These are phyloP conservation scores for Diuraphis noxia DNA, from an alignment of 1,140 invertebrate genomes.

Conservation along the genomic window DNA sequence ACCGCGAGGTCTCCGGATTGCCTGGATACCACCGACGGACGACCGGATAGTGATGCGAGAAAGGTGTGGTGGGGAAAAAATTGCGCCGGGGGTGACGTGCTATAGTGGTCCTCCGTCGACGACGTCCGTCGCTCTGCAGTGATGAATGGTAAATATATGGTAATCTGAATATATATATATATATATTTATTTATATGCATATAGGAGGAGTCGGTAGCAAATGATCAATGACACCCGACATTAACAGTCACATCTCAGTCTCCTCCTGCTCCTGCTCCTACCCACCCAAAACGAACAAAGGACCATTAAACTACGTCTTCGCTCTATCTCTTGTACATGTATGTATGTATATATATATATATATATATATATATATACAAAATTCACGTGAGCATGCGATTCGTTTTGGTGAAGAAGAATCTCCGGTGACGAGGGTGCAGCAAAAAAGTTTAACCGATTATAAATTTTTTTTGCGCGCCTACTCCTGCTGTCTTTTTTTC, in stretches of 20 bases:
- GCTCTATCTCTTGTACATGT: neutral
- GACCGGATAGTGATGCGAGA: neutral
- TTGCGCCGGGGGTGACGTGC: neutral
- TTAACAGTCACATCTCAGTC: slow-evolving; percentile 18
- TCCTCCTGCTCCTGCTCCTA: neutral
- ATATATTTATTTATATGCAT: neutral
- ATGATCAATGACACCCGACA: slow-evolving; percentile 51
- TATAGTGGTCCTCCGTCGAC: neutral
- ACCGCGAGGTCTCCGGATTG: neutral
- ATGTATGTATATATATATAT: too few relatives aligned
- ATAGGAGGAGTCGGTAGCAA: slow-evolving; percentile 24
- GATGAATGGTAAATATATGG: slow-evolving; percentile 49
- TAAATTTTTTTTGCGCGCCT: neutral
- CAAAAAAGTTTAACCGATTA: slow-evolving; percentile 38
- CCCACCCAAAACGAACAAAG: neutral
- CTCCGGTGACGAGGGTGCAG: neutral
- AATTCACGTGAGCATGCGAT: neutral
- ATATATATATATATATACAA: neutral
- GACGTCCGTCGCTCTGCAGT: neutral
- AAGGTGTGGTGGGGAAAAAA: neutral
- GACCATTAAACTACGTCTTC: slow-evolving; percentile 26
- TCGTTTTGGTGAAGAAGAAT: neutral
- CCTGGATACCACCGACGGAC: neutral
- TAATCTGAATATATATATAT: slow-evolving; percentile 18
- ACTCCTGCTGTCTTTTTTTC: neutral